A percentile compares a stretch with the other conserved stretches of the same genome.
These are phyloP conservation scores for Arge pagana DNA, from an alignment of 2,888 invertebrate species.

Conservation along the genomic window DNA sequence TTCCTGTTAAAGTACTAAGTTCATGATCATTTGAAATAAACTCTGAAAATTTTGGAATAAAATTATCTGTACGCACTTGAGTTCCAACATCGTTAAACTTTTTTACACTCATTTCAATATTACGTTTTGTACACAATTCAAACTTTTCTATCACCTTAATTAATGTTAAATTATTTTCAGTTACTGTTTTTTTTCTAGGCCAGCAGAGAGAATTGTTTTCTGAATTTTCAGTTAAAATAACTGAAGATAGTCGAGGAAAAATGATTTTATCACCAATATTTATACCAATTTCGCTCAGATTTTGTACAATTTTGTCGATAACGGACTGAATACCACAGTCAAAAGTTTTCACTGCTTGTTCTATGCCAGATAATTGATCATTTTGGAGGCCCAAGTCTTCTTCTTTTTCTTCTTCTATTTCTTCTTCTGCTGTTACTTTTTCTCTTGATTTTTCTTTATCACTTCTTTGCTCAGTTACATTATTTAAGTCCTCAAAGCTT, in stretches of 20 bases:
- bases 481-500: constrained; percentile 22
- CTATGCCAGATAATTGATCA: constrained; percentile 5
- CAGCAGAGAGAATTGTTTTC: no score
- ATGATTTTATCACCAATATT: no score
- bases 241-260: no score
- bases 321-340: no score
- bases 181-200: no score
- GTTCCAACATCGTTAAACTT: constrained; percentile 5
- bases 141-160: no score
- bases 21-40: constrained; percentile 2
- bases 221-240: no score
- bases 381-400: constrained; percentile 37
- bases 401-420: constrained; percentile 56
- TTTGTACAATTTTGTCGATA: no score
- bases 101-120: constrained; percentile 4
- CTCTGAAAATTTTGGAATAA: constrained; percentile 3
- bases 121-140: constrained; percentile 29
- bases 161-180: no score
- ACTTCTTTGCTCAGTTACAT: constrained; percentile 2
- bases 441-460: constrained; percentile 43
- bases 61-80: constrained; percentile 2
- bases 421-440: no score
- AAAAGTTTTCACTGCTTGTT: no score
- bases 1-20: constrained; percentile 7
- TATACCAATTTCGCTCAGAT: no score